Evolutionary conservation across 2,113 vertebrate species (phyloP).

Genomic region (Poeciliopsis prolifica): DNA sequence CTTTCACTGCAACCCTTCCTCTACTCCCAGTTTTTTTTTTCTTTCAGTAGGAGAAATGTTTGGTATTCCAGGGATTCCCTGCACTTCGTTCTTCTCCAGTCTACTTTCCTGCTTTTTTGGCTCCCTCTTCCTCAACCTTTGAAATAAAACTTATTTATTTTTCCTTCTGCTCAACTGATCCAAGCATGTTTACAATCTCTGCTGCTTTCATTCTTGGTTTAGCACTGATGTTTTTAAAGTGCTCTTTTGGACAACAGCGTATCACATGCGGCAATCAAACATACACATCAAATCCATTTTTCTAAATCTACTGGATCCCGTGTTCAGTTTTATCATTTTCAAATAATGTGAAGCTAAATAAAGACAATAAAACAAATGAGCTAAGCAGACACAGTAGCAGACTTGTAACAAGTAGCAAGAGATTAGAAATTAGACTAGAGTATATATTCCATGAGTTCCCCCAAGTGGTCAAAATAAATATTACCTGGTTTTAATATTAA

Average conservation of each 20-base stretch:
- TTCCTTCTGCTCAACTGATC: slow-evolving; percentile 4
- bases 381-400: too few relatives aligned
- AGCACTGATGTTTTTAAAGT: neutral
- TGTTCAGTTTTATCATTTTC: too few relatives aligned
- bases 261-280: neutral
- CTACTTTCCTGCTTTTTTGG: slow-evolving; percentile 33
- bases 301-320: neutral
- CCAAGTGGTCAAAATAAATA: too few relatives aligned
- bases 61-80: slow-evolving; percentile 74
- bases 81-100: slow-evolving; percentile 62
- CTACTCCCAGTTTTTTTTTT: slow-evolving; percentile 55
- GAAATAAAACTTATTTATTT: slow-evolving; percentile 28
- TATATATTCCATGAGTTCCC: too few relatives aligned
- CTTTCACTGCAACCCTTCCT: slow-evolving; percentile 59
- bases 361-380: too few relatives aligned
- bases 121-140: slow-evolving; percentile 27
- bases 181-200: neutral
- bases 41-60: slow-evolving; percentile 47
- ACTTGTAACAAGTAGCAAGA: too few relatives aligned
- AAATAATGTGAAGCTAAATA: too few relatives aligned
- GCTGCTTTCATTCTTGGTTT: neutral
- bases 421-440: neutral
- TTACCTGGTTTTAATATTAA: too few relatives aligned
- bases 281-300: neutral
- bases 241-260: neutral